Evolutionary conservation across 92 coral and sea anemone species (phyloP), one percentile per base, ranked within the genome.

Genomic region (Diadumene lineata): DNA sequence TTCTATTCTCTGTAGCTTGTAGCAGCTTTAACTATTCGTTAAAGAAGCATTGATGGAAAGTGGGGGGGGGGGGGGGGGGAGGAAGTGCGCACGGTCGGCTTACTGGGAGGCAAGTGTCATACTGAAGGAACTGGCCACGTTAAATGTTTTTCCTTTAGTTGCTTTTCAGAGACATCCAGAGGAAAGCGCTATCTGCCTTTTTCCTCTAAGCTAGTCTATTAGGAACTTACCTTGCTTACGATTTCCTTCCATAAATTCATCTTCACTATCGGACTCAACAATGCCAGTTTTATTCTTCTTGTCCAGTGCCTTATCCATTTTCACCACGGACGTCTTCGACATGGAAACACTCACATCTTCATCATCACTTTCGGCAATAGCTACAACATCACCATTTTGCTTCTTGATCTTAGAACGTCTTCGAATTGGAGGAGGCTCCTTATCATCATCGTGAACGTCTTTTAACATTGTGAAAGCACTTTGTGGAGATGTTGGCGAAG

Each of bases 251-350:
- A 81, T 84, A 71, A 90, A 92, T 64, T 92, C 96, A 13, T 92
- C 98, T 17, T 90, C 98, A 44, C 98, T 92, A 43, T 74, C 85
- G 18, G 90, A 83, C n/a, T n/a, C n/a, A n/a, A n/a, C 51, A 51
- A 76, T n/a, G 29, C 44, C 34, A 51, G 22, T 28, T 29, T 26
- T 10, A 18, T 30, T 23, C 64, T 7, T 10, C 29, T 62, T 26
- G 31, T 58, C 11, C 1, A 27, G 11, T 70, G 50, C 29, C 27
- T 29, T 7, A 9, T 30, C 57, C 51, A 34, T 50, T 24, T 38
- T 38, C 48, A 4, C 48, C 13, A 38, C 6, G 13, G 48, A 38
- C 13, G 7, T 38, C 13, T 38, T 38, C 48, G 6, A 6, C 7
- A 38, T 38, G 48, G 48, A 38, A 4, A 24, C 72, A 15, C 31